These are phyloP conservation scores for Cinclus mexicanus DNA, from an alignment of 2,113 vertebrate genomes.

Conservation along the genomic window DNA sequence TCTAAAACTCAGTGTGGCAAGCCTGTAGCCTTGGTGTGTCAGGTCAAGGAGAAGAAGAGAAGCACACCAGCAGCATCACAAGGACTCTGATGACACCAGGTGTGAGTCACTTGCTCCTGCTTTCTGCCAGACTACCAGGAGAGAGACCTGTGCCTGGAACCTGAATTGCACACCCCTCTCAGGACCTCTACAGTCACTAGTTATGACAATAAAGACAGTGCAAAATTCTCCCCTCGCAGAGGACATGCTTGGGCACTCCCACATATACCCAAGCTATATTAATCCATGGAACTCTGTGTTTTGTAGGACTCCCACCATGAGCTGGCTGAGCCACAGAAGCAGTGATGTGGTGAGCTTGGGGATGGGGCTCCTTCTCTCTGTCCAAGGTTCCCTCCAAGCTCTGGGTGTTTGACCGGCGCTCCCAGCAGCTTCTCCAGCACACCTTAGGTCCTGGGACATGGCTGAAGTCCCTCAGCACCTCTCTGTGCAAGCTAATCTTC, in stretches of 20 bases:
- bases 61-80: neutral
- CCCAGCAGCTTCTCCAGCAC: neutral
- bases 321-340: neutral
- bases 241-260: neutral
- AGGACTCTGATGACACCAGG: neutral
- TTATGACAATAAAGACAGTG: neutral
- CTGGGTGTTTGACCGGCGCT: accelerated
- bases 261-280: neutral
- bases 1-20: neutral
- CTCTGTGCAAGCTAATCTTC: neutral
- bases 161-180: neutral
- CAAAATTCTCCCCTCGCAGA: neutral
- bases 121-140: neutral
- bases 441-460: accelerated
- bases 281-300: neutral
- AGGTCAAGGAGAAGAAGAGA: neutral
- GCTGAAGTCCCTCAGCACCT: neutral
- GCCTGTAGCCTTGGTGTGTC: neutral
- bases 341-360: neutral
- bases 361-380: neutral
- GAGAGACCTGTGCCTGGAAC: neutral
- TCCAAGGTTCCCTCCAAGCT: neutral
- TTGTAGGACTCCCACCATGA: neutral
- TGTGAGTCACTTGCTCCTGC: neutral
- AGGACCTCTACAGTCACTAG: neutral